phyloP scores from a whole-genome alignment of 2,113 vertebrate genomes.

The Poeciliopsis prolifica region DNA sequence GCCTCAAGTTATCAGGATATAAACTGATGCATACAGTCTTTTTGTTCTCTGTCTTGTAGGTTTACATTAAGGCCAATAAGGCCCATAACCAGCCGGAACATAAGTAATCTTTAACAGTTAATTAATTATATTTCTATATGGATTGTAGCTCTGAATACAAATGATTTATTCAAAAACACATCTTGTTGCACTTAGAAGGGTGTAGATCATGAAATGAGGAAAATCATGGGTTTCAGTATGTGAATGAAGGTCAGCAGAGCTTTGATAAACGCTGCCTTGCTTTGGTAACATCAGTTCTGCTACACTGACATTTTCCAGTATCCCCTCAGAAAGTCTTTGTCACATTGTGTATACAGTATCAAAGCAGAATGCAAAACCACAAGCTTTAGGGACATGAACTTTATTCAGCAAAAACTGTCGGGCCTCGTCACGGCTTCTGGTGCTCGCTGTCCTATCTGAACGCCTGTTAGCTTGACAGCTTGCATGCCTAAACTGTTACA shows the following conservation, averaged over 20 bases:
- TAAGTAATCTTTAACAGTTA: background rate
- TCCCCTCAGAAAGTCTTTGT: conserved; percentile 56
- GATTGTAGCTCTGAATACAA: background rate
- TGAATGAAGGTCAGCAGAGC: conserved; percentile 14
- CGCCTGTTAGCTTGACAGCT: conserved; percentile 40
- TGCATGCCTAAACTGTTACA: conserved; percentile 24
- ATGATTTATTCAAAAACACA: background rate
- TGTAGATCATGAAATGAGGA: background rate
- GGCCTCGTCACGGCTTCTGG: conserved; percentile 33
- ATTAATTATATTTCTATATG: background rate
- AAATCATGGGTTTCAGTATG: background rate
- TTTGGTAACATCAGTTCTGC: conserved; percentile 31
- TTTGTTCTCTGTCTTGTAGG: background rate
- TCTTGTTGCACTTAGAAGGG: background rate
- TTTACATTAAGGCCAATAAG: background rate
- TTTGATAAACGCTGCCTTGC: conserved; percentile 26
- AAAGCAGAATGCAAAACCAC: conserved; percentile 49
- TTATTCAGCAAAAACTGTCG: conserved; percentile 41
- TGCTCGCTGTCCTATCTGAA: conserved; percentile 36
- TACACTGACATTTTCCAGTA: conserved; percentile 53
- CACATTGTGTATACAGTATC: conserved; percentile 65
- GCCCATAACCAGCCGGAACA: background rate
- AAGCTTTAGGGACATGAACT: conserved; percentile 50
- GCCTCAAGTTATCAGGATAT: background rate
- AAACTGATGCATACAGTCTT: conserved; percentile 11